A percentile compares a stretch with the other conserved stretches of the same genome.
These are phyloP conservation scores for Gopherus flavomarginatus DNA, from an alignment of 2,113 vertebrate genomes.

Conservation along the genomic window DNA sequence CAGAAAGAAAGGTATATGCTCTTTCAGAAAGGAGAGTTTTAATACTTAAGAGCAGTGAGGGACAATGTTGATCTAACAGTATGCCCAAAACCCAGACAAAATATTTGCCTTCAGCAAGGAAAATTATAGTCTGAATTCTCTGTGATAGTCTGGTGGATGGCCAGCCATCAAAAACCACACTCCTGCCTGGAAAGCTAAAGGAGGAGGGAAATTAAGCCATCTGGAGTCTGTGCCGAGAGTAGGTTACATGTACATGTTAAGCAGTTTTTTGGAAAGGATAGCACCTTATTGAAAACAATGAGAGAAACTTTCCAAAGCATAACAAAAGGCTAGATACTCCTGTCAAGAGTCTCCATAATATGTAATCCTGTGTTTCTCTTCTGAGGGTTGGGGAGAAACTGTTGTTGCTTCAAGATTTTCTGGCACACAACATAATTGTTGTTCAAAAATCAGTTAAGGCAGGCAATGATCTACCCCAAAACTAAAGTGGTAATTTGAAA, in stretches of 20 bases:
- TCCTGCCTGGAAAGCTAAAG: neutral
- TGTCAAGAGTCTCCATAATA: neutral
- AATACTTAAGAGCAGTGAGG: neutral
- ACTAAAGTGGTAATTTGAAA: neutral
- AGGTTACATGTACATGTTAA: neutral
- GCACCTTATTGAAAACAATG: neutral
- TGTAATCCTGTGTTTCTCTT: neutral
- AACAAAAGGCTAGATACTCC: neutral
- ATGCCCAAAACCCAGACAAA: neutral
- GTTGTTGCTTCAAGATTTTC: neutral
- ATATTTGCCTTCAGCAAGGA: neutral
- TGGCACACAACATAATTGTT: neutral
- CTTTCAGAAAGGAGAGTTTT: neutral
- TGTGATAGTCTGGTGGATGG: neutral
- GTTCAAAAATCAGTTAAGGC: neutral
- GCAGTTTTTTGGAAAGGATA: neutral
- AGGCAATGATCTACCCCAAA: neutral
- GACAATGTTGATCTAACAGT: neutral
- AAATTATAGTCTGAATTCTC: neutral
- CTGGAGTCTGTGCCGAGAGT: neutral
- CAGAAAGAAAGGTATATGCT: neutral
- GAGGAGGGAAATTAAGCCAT: neutral
- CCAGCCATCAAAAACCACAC: neutral
- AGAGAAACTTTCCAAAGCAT: neutral
- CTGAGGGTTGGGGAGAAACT: neutral